Evolutionary conservation across 2,113 vertebrate genomes (phyloP).

Genomic region (Salvelinus fontinalis): DNA sequence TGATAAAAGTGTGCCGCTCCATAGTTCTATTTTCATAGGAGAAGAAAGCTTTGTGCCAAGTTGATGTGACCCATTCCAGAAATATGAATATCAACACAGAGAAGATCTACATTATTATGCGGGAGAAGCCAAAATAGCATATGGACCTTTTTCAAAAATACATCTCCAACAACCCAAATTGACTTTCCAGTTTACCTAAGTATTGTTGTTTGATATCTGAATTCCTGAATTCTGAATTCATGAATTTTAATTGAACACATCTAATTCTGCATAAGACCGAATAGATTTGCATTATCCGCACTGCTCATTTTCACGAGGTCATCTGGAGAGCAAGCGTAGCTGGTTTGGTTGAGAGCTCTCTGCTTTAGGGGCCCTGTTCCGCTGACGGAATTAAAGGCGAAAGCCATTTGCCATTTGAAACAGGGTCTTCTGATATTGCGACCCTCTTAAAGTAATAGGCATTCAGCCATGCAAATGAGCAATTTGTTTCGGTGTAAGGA

Average conservation of each 20-base stretch:
- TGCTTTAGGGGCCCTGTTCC: conserved; percentile 21
- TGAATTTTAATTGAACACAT: conserved; percentile 42
- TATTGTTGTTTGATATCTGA: conserved; percentile 4
- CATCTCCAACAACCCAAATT: conserved; percentile 31
- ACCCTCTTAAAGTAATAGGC: not conserved
- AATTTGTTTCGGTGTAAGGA: not conserved
- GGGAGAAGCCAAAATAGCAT: conserved; percentile 40
- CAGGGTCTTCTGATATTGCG: not conserved
- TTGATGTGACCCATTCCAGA: not conserved
- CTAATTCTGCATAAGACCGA: conserved; percentile 40
- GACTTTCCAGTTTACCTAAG: conserved; percentile 32
- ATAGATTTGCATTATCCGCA: conserved; percentile 49
- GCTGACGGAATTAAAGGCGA: conserved; percentile 5
- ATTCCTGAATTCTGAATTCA: not conserved
- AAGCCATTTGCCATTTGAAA: not conserved
- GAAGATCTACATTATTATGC: conserved; percentile 43
- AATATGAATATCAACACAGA: conserved; percentile 50
- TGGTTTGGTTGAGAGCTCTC: conserved; percentile 24
- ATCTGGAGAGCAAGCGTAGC: conserved; percentile 33
- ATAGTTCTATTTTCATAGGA: conserved; percentile 61
- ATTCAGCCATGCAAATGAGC: not conserved
- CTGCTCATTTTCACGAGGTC: conserved; percentile 52
- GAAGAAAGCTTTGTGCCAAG: conserved; percentile 4
- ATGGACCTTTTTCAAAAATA: conserved; percentile 50
- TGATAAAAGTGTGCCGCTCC: conserved; percentile 54